Evolutionary conservation across 2,888 invertebrate genomes (phyloP).

Genomic region (Hypercompe scribonia): DNA sequence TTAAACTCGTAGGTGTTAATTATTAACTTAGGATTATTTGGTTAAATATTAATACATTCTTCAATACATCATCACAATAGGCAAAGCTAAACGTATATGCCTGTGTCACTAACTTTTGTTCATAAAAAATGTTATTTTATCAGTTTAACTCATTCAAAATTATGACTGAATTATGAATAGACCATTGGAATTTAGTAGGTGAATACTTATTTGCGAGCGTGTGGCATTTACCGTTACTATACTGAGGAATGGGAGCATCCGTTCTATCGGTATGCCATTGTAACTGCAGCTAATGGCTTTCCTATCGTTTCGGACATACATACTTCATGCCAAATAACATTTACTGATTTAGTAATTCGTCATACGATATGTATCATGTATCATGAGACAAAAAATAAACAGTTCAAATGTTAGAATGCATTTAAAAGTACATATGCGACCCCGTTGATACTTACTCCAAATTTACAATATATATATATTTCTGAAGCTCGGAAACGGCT

Average conservation of each 20-base stretch:
- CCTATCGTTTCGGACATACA: slow-evolving; percentile 58
- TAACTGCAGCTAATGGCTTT: slow-evolving; percentile 47
- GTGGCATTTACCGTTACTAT: slow-evolving; percentile 73
- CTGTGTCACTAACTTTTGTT: background rate
- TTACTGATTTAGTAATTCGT: slow-evolving; percentile 49
- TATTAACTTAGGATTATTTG: background rate
- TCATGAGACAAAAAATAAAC: slow-evolving; percentile 22
- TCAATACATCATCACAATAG: too few species aligned
- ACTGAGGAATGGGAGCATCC: slow-evolving; percentile 78
- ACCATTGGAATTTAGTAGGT: slow-evolving; percentile 49
- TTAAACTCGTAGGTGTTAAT: background rate
- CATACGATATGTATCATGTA: too few species aligned
- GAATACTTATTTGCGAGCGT: slow-evolving; percentile 64
- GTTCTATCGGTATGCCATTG: slow-evolving; percentile 73
- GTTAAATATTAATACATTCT: background rate
- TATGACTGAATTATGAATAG: slow-evolving; percentile 28
- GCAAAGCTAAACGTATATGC: too few species aligned
- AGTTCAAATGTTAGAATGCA: slow-evolving; percentile 34
- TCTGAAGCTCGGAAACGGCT: too few species aligned
- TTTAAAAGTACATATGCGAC: too few species aligned
- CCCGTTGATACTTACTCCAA: background rate
- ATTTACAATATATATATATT: background rate
- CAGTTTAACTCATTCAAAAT: background rate
- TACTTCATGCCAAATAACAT: slow-evolving; percentile 53
- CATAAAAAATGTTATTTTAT: too few species aligned